Conservation (phyloP, 2,113 vertebrate species). For the Natator depressus region DNA sequence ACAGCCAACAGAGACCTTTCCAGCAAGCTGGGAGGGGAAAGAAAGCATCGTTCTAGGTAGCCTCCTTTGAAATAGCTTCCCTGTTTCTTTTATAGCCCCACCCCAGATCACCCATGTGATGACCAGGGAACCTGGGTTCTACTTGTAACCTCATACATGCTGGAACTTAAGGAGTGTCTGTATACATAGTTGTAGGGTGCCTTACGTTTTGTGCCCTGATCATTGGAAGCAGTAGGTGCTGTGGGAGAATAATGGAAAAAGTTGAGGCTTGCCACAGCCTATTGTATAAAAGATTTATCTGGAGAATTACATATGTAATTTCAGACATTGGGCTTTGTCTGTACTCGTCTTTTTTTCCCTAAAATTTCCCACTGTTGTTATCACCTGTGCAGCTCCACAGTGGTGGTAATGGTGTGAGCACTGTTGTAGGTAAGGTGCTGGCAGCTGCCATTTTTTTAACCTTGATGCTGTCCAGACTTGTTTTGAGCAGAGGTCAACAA, state of each 20-base stretch:
- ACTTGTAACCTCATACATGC: not conserved
- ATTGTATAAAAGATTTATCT: not conserved
- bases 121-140: not conserved
- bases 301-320: not conserved
- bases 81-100: not conserved
- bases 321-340: accelerated
- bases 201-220: not conserved
- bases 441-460: not conserved
- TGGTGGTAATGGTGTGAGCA: not conserved
- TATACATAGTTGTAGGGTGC: not conserved
- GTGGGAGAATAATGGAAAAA: not conserved
- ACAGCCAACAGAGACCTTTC: not conserved
- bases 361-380: not conserved
- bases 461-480: not conserved
- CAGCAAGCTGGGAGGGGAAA: not conserved
- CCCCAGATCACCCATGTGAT: not conserved
- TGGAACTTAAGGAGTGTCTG: not conserved
- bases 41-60: not conserved
- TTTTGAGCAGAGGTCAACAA: not conserved
- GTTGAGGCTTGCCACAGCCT: not conserved
- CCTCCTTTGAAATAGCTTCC: not conserved
- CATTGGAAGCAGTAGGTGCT: not conserved
- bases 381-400: not conserved
- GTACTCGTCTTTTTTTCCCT: not conserved
- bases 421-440: not conserved